These are phyloP conservation scores for Chloroclysta siterata DNA, from an alignment of 2,888 invertebrate genomes.

Conservation along the genomic window DNA sequence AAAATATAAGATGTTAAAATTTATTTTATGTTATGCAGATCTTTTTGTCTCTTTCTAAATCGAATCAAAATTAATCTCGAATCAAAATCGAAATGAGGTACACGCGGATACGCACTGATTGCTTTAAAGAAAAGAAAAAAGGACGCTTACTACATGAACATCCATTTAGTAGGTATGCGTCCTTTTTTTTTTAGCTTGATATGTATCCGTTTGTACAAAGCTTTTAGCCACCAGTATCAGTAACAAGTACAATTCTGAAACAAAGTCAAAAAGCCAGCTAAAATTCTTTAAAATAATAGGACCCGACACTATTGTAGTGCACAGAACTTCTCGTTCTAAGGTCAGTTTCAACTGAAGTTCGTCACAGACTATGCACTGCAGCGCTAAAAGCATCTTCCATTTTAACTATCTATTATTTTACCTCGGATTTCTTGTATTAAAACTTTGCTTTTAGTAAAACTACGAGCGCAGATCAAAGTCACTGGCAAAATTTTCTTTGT, in stretches of 20 bases:
- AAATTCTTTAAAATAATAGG: constrained; percentile 22
- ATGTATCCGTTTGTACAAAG: no score
- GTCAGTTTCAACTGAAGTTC: constrained; percentile 16
- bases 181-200: no score
- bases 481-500: neutral
- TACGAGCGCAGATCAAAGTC: constrained; percentile 3
- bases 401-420: neutral
- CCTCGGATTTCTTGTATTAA: constrained; percentile 1
- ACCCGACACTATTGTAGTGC: constrained; percentile 13
- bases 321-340: constrained; percentile 21
- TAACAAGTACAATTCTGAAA: neutral
- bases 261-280: constrained; percentile 17
- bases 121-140: no score
- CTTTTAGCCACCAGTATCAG: neutral
- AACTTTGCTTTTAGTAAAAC: constrained; percentile 12
- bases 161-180: no score
- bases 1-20: no score
- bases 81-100: no score
- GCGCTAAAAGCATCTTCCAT: neutral
- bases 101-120: no score
- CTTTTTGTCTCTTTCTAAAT: no score
- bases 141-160: no score
- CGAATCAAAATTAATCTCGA: no score
- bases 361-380: constrained; percentile 11
- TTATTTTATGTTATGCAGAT: no score